phyloP scores from a whole-genome alignment of 2,888 invertebrate species.

The Enoplolaimus lenunculus region DNA sequence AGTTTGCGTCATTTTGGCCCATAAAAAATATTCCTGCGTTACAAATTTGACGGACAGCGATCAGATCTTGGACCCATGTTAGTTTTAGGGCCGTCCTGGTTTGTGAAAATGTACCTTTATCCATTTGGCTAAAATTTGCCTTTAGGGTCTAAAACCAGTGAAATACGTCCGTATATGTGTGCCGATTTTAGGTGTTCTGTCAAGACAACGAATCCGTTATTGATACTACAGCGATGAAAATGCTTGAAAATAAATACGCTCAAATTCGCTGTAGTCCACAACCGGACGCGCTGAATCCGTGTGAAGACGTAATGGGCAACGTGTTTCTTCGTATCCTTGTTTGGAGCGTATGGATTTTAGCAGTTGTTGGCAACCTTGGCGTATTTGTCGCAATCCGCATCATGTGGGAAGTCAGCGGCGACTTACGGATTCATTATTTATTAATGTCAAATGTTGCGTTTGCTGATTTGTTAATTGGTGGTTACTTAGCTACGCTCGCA shows the following conservation, averaged over 20 bases:
- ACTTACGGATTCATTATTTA: conserved; percentile 72
- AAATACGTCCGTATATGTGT: too few species aligned
- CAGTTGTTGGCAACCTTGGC: conserved; percentile 59
- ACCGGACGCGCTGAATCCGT: conserved; percentile 68
- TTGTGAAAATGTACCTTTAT: too few species aligned
- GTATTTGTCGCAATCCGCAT: background rate
- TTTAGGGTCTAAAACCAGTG: too few species aligned
- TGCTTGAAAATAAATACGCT: background rate
- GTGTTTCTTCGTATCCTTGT: conserved; percentile 77
- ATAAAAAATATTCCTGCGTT: too few species aligned
- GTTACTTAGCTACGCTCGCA: conserved; percentile 76
- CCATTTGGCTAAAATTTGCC: too few species aligned
- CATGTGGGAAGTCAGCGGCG: background rate
- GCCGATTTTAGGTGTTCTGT: too few species aligned
- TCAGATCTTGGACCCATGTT: too few species aligned
- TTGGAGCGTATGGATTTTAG: conserved; percentile 88
- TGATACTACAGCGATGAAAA: too few species aligned
- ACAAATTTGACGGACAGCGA: too few species aligned
- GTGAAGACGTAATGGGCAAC: conserved; percentile 76
- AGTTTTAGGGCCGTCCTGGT: too few species aligned
- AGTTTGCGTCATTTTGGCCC: too few species aligned
- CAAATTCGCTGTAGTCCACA: conserved; percentile 54
- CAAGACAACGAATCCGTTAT: too few species aligned
- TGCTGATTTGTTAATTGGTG: conserved; percentile 91
- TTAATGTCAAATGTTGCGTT: conserved; percentile 89